phyloP scores from a whole-genome alignment of 2,888 invertebrate genomes.

The Lamellibrachia satsuma region DNA sequence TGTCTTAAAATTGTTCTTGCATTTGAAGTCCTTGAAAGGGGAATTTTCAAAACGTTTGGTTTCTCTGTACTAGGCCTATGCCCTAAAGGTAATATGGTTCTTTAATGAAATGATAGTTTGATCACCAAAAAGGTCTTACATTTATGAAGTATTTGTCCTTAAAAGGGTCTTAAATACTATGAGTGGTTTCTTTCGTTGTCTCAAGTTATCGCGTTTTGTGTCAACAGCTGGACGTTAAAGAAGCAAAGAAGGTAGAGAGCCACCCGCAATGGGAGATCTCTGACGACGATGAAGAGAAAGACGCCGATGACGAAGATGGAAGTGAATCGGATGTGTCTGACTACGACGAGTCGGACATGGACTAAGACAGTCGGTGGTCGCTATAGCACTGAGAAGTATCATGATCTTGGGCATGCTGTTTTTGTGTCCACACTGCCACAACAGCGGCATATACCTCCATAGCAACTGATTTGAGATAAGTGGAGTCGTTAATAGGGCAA shows the following conservation, averaged over 20 bases:
- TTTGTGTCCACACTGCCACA: background rate
- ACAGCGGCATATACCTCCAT: background rate
- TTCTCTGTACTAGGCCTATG: too few relatives aligned
- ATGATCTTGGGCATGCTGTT: background rate
- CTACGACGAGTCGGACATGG: conserved; percentile 52
- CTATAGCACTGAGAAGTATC: background rate
- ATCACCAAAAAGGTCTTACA: too few relatives aligned
- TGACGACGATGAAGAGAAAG: conserved; percentile 80
- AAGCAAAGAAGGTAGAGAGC: conserved; percentile 89
- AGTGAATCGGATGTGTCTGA: conserved; percentile 66
- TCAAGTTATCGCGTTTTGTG: background rate
- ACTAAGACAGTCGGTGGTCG: background rate
- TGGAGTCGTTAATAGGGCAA: background rate
- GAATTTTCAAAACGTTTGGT: too few relatives aligned
- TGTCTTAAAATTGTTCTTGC: too few relatives aligned
- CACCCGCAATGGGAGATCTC: conserved; percentile 99
- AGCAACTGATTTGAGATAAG: background rate
- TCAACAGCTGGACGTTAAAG: conserved; percentile 87
- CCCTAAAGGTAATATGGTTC: too few relatives aligned
- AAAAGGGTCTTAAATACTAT: background rate
- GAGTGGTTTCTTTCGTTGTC: too few relatives aligned
- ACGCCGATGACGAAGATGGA: conserved; percentile 50
- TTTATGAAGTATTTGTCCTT: too few relatives aligned
- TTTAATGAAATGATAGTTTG: too few relatives aligned
- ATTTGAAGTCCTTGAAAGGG: too few relatives aligned